Evolutionary conservation across 1,140 invertebrate genomes (phyloP).

Genomic region (Drosophila simulans): DNA sequence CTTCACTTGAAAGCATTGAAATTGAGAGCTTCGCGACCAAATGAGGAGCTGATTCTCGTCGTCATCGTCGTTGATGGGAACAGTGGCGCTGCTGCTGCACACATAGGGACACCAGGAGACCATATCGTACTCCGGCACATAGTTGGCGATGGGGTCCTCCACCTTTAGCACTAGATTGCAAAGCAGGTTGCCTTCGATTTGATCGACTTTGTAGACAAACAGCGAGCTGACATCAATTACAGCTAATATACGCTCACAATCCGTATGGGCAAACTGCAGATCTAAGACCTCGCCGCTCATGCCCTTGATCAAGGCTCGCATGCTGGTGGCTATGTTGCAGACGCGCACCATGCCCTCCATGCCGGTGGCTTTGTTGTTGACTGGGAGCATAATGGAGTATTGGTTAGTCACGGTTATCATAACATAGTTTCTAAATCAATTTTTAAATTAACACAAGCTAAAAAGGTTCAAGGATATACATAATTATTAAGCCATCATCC

Average conservation of each 20-base stretch:
- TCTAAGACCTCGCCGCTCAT: constrained; percentile 94
- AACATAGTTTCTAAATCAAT: no score
- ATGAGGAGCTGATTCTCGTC: constrained; percentile 92
- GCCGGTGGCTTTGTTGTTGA: constrained; percentile 83
- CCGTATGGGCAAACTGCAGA: constrained; percentile 94
- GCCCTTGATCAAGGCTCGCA: constrained; percentile 93
- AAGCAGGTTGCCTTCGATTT: constrained; percentile 86
- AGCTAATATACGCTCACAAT: constrained; percentile 91
- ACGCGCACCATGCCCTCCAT: constrained; percentile 92
- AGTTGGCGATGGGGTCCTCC: constrained; percentile 79
- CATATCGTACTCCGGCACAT: constrained; percentile 84
- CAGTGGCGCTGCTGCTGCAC: constrained; percentile 86
- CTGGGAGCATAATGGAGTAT: constrained; percentile 22
- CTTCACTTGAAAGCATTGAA: constrained; percentile 77
- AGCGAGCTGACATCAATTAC: constrained; percentile 93
- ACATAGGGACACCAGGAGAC: constrained; percentile 97
- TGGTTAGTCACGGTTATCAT: neutral
- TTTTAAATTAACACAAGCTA: no score
- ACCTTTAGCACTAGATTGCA: constrained; percentile 86
- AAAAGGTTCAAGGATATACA: no score
- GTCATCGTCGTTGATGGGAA: constrained; percentile 86
- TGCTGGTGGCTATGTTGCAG: constrained; percentile 89
- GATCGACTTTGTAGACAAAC: constrained; percentile 91
- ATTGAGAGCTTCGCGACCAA: constrained; percentile 90
- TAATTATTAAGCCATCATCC: no score